These are phyloP conservation scores for Syrrhaptes paradoxus DNA, from an alignment of 2,113 vertebrate genomes.

Conservation along the genomic window DNA sequence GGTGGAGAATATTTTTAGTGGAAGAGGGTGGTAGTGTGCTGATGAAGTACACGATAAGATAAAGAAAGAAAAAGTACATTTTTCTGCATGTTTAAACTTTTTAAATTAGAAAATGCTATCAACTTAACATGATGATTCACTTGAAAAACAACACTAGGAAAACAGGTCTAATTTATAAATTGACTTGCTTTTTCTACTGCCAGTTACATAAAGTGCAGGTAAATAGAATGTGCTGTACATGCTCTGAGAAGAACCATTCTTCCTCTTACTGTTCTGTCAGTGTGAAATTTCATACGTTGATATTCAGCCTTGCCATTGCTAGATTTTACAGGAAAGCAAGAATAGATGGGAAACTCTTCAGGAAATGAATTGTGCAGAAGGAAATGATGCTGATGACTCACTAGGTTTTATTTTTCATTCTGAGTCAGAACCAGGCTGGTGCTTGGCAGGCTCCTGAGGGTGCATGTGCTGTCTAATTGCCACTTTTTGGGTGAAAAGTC, in stretches of 20 bases:
- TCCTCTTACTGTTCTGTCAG: background rate
- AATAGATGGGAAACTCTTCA: slow-evolving; percentile 14
- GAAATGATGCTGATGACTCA: slow-evolving; percentile 20
- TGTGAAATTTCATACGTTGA: background rate
- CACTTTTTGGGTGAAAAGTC: background rate
- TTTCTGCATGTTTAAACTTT: slow-evolving; percentile 65
- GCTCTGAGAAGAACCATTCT: background rate
- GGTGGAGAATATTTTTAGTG: slow-evolving; percentile 22
- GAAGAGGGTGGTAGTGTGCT: slow-evolving; percentile 29
- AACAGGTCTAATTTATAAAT: slow-evolving; percentile 40
- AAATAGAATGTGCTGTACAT: background rate
- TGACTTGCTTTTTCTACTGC: background rate
- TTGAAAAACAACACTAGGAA: slow-evolving; percentile 15
- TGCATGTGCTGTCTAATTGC: background rate
- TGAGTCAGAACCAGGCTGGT: slow-evolving; percentile 21
- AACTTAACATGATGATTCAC: slow-evolving; percentile 43
- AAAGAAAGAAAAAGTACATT: slow-evolving; percentile 47
- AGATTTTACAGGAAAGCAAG: slow-evolving; percentile 15
- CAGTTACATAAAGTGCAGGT: background rate
- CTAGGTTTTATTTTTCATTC: background rate
- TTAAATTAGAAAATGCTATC: slow-evolving; percentile 50
- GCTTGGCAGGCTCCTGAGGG: background rate
- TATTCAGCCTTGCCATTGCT: background rate
- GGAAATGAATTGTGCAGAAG: slow-evolving; percentile 33
- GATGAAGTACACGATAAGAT: slow-evolving; percentile 55